phyloP scores from a whole-genome alignment of 2,888 invertebrate species.

The Cheiracanthium punctorium region DNA sequence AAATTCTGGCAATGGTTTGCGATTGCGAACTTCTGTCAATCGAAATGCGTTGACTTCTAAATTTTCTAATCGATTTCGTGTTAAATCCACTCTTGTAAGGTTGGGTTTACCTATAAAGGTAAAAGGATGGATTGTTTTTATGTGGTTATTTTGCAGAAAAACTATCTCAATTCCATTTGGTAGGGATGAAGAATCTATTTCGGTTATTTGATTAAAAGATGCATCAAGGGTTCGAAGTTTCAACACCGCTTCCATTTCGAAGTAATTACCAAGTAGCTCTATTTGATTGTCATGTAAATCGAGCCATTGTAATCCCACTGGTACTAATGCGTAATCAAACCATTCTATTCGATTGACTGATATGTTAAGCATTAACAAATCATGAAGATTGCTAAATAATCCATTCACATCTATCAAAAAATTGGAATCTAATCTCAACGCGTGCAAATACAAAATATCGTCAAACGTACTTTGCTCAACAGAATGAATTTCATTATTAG shows the following conservation, averaged over 20 bases:
- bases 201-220: slow-evolving; percentile 88
- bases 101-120: slow-evolving; percentile 92
- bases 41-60: slow-evolving; percentile 92
- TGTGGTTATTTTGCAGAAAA: slow-evolving; percentile 89
- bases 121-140: slow-evolving; percentile 89
- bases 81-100: slow-evolving; percentile 91
- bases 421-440: slow-evolving; percentile 91
- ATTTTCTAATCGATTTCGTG: slow-evolving; percentile 92
- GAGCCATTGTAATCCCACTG: slow-evolving; percentile 90
- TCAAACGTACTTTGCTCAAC: slow-evolving; percentile 90
- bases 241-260: slow-evolving; percentile 87
- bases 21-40: slow-evolving; percentile 86
- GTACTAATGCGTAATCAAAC: slow-evolving; percentile 92
- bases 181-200: slow-evolving; percentile 83
- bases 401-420: slow-evolving; percentile 87
- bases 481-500: slow-evolving; percentile 86
- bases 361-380: slow-evolving; percentile 91
- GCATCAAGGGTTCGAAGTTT: slow-evolving; percentile 89
- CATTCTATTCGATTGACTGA: slow-evolving; percentile 91
- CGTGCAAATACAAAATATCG: slow-evolving; percentile 83
- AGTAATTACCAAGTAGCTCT: slow-evolving; percentile 87
- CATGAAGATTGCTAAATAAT: slow-evolving; percentile 88
- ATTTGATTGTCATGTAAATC: slow-evolving; percentile 93
- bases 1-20: slow-evolving; percentile 75
- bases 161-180: slow-evolving; percentile 90